Base-by-base conservation (phyloP, 2,797 vertebrate genomes). In the Amniataba percoides region DNA sequence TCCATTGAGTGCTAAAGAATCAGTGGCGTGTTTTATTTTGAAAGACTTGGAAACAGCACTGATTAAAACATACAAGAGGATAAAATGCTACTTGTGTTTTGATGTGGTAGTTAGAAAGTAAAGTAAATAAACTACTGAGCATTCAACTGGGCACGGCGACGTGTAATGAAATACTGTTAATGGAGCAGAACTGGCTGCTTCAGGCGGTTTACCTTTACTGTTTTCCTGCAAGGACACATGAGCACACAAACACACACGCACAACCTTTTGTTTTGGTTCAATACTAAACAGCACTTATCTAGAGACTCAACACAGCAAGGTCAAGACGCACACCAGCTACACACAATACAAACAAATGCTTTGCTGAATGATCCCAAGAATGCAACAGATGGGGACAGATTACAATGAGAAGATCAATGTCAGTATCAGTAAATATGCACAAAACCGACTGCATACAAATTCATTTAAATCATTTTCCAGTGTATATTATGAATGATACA, bases 251-350 rank as follows among this genome's bases (percentile, higher is more conserved):
- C 56, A 59, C 69, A 71, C 61, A 68, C 68, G 67, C 48, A 66
- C 57, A 46, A 4, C 31, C 64, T 25, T 75, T 77, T 92, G 86
- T 92, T 93, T 88, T 87, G 60, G 48, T 75, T 57, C 43, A 36
- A 88, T 62, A 64, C 81, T 81, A 84, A 93, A 84, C 91, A 88
- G 36, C 23, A 46, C 61, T 81, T 85, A 79, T 82, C 77, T 67
- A 39, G 10, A 83, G 78, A 82, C 79, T 80, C 79, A 87, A 74
- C 78, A 87, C 34, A 75, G 58, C 84, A 92, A 93, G 87, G 88
- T 93, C 85, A 88, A 77, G 48, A 56, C 45, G 51, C 9, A 55
- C 5, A 1, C 23, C 18, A 19, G n/a, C 21, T n/a, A 2, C 7
- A 56, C 40, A 14, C 42, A 43, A 7, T n/a, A 1, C 14, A 36